A percentile compares a stretch with the other conserved stretches of the same genome.
phyloP scores from a whole-genome alignment of 2,888 invertebrate species.

The Pecten maximus region DNA sequence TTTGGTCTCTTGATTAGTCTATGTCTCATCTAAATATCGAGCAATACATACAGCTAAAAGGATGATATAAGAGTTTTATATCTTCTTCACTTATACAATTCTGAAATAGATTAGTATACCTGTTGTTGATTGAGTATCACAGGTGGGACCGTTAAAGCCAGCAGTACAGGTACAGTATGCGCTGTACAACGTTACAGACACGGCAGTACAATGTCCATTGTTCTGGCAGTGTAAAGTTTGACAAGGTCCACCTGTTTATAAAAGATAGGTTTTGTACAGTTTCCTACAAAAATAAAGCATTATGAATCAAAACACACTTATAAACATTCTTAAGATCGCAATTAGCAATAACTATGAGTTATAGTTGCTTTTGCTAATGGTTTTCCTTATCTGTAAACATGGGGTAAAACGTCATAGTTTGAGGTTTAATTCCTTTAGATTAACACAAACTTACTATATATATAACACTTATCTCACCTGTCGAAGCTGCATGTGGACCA shows the following conservation, averaged over 20 bases:
- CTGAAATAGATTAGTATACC: not conserved
- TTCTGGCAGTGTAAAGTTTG: not conserved
- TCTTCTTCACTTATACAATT: no score
- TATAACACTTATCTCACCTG: not conserved
- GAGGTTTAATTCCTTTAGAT: not conserved
- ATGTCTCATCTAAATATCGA: no score
- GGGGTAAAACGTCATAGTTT: not conserved
- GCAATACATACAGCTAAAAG: no score
- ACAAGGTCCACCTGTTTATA: not conserved
- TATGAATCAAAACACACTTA: no score
- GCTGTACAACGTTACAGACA: not conserved
- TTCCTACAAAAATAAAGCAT: no score
- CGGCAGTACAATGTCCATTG: not conserved
- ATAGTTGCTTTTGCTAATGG: no score
- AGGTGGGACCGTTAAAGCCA: not conserved
- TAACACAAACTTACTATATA: not conserved
- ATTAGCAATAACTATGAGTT: no score
- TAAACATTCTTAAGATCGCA: no score
- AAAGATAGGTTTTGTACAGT: not conserved
- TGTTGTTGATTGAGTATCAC: not conserved
- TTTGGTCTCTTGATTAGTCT: no score
- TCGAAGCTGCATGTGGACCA: not conserved
- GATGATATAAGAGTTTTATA: no score
- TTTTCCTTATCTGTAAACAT: no score
- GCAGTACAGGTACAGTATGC: not conserved